A percentile compares a stretch with the other conserved stretches of the same genome.
Evolutionary conservation across 2,797 vertebrate species (phyloP).

Genomic region (Syngnathus acus): DNA sequence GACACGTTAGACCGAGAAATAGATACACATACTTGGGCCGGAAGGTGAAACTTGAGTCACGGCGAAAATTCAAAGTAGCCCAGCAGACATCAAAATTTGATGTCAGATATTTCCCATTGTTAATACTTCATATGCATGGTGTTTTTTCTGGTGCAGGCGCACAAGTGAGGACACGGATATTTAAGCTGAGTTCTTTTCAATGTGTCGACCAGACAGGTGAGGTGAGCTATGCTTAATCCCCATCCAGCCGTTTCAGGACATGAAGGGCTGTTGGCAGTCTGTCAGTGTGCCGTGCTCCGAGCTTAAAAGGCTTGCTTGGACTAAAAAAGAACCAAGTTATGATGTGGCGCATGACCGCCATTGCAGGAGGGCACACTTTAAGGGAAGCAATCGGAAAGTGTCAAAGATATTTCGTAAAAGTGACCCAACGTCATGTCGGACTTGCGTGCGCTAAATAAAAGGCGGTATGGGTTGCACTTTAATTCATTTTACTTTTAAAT

Average conservation of each 20-base stretch:
- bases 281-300: constrained; percentile 7
- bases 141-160: background rate
- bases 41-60: constrained; percentile 33
- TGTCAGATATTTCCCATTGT: background rate
- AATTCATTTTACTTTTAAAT: no score
- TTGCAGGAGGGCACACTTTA: background rate
- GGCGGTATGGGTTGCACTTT: background rate
- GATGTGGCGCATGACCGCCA: background rate
- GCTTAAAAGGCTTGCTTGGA: constrained; percentile 5
- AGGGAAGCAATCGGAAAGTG: background rate
- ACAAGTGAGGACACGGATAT: background rate
- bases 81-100: background rate
- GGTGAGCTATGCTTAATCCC: constrained; percentile 3
- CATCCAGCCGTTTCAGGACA: background rate
- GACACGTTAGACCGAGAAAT: constrained; percentile 49
- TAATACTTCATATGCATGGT: background rate
- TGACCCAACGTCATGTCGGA: background rate
- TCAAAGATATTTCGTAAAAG: background rate
- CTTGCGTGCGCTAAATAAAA: background rate
- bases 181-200: background rate
- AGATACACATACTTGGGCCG: constrained; percentile 51
- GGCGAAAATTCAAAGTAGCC: background rate
- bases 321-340: constrained; percentile 8
- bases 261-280: background rate
- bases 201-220: constrained; percentile 1